Evolutionary conservation across 2,888 invertebrate genomes (phyloP), one percentile per base, ranked within the genome.

Genomic region (Biston betularia): DNA sequence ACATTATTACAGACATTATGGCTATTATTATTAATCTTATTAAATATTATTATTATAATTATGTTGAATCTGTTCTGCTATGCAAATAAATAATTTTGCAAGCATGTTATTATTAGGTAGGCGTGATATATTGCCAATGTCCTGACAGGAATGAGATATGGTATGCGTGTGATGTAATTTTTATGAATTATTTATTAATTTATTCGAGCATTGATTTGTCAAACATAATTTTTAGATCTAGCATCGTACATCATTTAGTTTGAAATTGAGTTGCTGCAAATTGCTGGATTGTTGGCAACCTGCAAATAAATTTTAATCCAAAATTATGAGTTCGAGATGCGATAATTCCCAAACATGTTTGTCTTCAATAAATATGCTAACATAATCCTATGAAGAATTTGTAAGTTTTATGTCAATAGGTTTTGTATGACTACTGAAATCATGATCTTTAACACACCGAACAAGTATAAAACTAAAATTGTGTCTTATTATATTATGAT

Each of bases 51-150:
- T 44, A 53, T 52, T 61, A 46, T 61, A 50, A 58, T 59, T 64
- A 64, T 42, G 72, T 59, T 48, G 44, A 42, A 56, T 54, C 42
- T 45, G 56, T 57, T 61, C 12, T 80, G 81, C 81, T 80, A 88
- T 85, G 85, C 84, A 82, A 87, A 87, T 87, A 81, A 75, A 54
- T 64, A 83, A 87, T 86, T 87, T 86, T 87, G 86, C 84, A 82
- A 82, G 40, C 68, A 69, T 71, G 72, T 75, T 74, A 80, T 78
- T 74, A 69, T 75, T 75, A 75, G 58, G 86, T 82, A 75, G 86
- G 85, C 77, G 85, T 78, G 78, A 79, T 77, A 73, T 72, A 77
- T 72, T 74, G 72, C 59, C 68, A 73, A 70, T 73, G 72, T 80
- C 78, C 78, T 80, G 81, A 77, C 76, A 74, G 71, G 65, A 71